A percentile compares a stretch with the other conserved stretches of the same genome.
Conservation (phyloP, 2,888 invertebrate species). For the Acholoe squamosa region DNA sequence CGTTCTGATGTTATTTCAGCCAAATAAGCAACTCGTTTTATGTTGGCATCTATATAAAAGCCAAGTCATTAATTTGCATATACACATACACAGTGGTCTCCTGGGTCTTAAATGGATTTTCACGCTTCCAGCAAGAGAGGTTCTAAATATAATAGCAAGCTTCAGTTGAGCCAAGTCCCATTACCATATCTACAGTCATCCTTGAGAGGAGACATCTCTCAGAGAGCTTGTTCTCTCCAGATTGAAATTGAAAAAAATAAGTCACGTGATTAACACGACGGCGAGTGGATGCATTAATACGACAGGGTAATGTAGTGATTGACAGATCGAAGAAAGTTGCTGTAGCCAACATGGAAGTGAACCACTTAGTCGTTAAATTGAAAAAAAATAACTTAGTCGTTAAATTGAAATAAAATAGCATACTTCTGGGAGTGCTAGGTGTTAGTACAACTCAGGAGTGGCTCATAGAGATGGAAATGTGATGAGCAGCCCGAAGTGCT, state of each 20-base stretch:
- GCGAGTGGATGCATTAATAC: not conserved
- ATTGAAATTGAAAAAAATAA: not conserved
- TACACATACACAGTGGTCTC: not conserved
- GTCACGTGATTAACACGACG: not conserved
- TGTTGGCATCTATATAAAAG: not conserved
- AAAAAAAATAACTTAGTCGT: not conserved
- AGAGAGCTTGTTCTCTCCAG: not conserved
- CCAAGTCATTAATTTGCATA: conserved; percentile 6
- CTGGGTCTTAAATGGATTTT: not conserved
- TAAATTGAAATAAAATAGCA: not conserved
- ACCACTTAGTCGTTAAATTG: not conserved
- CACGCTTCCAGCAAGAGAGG: not conserved
- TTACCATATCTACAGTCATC: not conserved
- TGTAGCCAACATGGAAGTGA: not conserved
- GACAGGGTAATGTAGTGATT: not conserved
- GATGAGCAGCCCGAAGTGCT: not conserved
- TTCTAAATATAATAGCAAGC: not conserved
- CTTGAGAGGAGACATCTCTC: too few relatives aligned
- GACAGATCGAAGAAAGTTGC: not conserved
- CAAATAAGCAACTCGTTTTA: not conserved
- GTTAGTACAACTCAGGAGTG: too few relatives aligned
- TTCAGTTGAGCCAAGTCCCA: not conserved
- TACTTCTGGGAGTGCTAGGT: not conserved
- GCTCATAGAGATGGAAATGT: not conserved
- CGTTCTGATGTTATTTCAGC: too few relatives aligned